Conservation (phyloP, 2,888 invertebrate species). For the Melanargia galathea region DNA sequence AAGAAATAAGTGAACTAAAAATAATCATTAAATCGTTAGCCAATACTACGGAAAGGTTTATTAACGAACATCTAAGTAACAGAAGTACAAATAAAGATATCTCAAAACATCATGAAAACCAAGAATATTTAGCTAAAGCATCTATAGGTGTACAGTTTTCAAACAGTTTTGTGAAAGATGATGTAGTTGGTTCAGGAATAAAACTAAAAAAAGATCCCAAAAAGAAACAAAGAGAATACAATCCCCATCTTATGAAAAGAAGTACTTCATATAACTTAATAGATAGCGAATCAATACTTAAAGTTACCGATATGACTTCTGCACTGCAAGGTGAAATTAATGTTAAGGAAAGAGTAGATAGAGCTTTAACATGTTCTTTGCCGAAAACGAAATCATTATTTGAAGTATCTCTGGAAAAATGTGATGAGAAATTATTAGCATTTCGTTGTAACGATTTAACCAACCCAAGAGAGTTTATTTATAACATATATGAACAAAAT, state of each 20-base stretch:
- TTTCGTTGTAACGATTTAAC: conserved; percentile 52
- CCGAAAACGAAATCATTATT: conserved; percentile 54
- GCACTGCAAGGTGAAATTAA: conserved; percentile 44
- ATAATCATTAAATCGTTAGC: conserved; percentile 57
- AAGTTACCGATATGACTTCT: conserved; percentile 71
- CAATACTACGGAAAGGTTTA: conserved; percentile 54
- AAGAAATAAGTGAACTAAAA: conserved; percentile 61
- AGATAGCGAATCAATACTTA: conserved; percentile 68
- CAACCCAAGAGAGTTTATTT: conserved; percentile 27
- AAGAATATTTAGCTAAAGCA: conserved; percentile 9
- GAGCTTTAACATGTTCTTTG: conserved; percentile 47
- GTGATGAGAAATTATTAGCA: conserved; percentile 49
- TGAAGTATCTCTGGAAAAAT: conserved; percentile 47
- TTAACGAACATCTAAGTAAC: conserved; percentile 48
- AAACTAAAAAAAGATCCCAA: conserved; percentile 56
- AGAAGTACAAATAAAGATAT: conserved; percentile 12
- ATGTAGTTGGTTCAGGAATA: conserved; percentile 47
- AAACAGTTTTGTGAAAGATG: conserved; percentile 45
- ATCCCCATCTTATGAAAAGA: conserved; percentile 52
- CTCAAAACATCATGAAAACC: background rate
- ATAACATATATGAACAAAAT: conserved; percentile 16
- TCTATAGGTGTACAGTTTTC: conserved; percentile 56
- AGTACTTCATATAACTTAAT: conserved; percentile 67
- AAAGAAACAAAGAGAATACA: conserved; percentile 48
- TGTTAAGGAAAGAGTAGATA: conserved; percentile 37